Evolutionary conservation across 2,797 vertebrate species (phyloP).

Genomic region (Valencia hispanica): DNA sequence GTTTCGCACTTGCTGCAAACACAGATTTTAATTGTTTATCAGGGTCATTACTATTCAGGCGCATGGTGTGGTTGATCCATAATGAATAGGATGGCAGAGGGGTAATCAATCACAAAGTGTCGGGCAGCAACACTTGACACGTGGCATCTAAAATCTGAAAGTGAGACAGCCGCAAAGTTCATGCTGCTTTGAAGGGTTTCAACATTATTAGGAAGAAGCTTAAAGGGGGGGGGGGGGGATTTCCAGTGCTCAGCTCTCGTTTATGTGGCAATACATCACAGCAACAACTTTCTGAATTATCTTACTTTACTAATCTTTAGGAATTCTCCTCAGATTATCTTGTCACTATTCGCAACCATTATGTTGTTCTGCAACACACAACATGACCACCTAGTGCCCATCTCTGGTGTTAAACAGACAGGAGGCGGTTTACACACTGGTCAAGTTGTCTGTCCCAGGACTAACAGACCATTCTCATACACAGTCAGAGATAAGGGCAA

Average conservation of each 20-base stretch:
- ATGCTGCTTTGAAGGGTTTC: slow-evolving; percentile 23
- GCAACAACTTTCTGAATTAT: neutral
- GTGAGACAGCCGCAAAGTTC: slow-evolving; percentile 4
- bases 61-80: slow-evolving; percentile 58
- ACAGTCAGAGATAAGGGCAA: too few species aligned
- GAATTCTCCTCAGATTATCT: neutral
- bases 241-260: slow-evolving; percentile 13
- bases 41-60: slow-evolving; percentile 66
- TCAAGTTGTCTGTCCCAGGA: neutral
- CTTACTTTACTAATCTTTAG: slow-evolving; percentile 1
- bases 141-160: slow-evolving; percentile 49
- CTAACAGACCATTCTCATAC: neutral
- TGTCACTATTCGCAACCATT: neutral
- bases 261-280: slow-evolving; percentile 15
- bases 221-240: slow-evolving; percentile 32
- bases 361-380: neutral
- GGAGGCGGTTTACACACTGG: neutral
- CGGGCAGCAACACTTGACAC: slow-evolving; percentile 50
- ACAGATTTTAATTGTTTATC: slow-evolving; percentile 71
- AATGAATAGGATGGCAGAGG: slow-evolving; percentile 45
- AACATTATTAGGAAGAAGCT: slow-evolving; percentile 32
- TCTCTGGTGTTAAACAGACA: neutral
- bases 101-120: slow-evolving; percentile 70
- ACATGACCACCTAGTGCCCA: neutral
- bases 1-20: slow-evolving; percentile 35